phyloP scores from a whole-genome alignment of 2,113 vertebrate species.

The Urocolius indicus region DNA sequence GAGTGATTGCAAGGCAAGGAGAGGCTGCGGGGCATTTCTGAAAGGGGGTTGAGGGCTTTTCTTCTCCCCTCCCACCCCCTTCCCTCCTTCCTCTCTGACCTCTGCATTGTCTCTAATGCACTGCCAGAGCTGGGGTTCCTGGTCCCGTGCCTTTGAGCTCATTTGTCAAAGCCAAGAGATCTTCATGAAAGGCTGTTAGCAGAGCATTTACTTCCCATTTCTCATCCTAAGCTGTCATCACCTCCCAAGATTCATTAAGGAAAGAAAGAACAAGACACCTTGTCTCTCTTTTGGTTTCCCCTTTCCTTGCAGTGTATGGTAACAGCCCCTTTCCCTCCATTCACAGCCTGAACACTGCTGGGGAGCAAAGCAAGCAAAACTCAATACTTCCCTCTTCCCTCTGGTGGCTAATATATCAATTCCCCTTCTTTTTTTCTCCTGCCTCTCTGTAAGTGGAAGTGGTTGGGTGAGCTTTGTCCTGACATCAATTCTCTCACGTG shows the following conservation, averaged over 20 bases:
- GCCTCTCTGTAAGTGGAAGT: background rate
- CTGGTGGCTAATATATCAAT: background rate
- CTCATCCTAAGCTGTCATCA: slow-evolving; percentile 69
- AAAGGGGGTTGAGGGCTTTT: background rate
- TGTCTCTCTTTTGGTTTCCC: slow-evolving; percentile 49
- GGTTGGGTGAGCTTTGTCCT: background rate
- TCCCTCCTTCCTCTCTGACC: background rate
- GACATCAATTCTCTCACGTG: background rate
- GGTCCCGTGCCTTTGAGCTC: slow-evolving; percentile 55
- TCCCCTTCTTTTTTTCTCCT: background rate
- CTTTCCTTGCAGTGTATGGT: background rate
- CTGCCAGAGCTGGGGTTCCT: slow-evolving; percentile 16
- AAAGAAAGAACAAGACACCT: slow-evolving; percentile 60
- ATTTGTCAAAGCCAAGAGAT: slow-evolving; percentile 70
- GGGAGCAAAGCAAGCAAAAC: slow-evolving; percentile 21
- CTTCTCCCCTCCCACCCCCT: background rate
- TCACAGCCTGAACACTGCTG: background rate
- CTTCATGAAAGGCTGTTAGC: slow-evolving; percentile 75
- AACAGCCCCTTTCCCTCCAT: background rate
- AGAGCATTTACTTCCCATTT: slow-evolving; percentile 74
- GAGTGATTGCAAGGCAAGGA: background rate
- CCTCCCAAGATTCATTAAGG: slow-evolving; percentile 74
- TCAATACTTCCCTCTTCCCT: background rate
- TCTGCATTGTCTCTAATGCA: background rate
- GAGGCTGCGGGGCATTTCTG: background rate